A percentile compares a stretch with the other conserved stretches of the same genome.
Evolutionary conservation across 2,113 vertebrate species (phyloP).

Genomic region (Macroglossus sobrinus): DNA sequence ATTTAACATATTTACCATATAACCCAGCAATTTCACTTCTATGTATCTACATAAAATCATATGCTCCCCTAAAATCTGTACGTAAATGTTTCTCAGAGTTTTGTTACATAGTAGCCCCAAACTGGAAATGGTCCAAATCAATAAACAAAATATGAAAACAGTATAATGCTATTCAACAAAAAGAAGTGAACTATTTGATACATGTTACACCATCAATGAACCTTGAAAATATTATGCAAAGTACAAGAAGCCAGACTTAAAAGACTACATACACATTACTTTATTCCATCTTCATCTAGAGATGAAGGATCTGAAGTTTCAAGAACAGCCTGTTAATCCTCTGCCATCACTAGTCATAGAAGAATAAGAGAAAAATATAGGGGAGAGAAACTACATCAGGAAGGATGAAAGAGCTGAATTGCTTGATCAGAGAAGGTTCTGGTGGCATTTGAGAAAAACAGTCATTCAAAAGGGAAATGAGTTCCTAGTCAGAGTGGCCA

Average conservation of each 20-base stretch:
- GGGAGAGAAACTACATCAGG: neutral
- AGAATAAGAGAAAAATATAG: neutral
- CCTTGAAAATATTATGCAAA: neutral
- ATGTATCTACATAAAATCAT: neutral
- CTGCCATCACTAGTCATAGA: neutral
- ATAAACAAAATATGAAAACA: neutral
- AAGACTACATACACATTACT: neutral
- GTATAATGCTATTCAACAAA: neutral
- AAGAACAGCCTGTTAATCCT: neutral
- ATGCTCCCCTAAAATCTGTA: neutral
- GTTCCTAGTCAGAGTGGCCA: neutral
- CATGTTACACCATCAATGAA: neutral
- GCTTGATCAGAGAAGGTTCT: neutral
- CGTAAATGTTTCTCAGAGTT: neutral
- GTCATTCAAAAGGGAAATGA: neutral
- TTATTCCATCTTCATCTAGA: neutral
- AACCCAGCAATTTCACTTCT: neutral
- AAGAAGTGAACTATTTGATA: neutral
- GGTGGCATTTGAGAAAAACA: neutral
- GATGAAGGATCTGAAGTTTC: neutral
- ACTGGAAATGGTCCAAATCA: neutral
- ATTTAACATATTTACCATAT: neutral
- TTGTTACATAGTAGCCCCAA: neutral
- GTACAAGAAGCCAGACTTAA: neutral
- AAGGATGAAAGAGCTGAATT: neutral